Base-by-base conservation (phyloP, 2,797 vertebrate species). In the Taeniopygia guttata region DNA sequence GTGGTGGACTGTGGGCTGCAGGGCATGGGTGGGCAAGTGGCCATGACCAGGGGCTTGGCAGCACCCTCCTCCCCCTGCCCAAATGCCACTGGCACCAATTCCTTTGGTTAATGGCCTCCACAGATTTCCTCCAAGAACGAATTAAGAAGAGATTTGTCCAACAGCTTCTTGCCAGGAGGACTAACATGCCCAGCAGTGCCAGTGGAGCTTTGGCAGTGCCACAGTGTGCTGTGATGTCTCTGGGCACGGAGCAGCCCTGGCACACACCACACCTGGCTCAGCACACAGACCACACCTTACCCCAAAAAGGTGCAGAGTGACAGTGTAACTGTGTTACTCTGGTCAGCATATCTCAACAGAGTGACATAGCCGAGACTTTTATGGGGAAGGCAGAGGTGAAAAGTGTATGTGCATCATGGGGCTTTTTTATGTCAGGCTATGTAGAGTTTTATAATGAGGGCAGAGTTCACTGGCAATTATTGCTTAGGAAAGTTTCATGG, bases 401-500 rank as follows among this genome's bases (percentile, higher is more conserved):
- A 94, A 96, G 87, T 86, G 60, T 70, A 85, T 59, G 62, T 88
- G 85, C 38, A 63, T 76, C 92, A 88, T 3, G 43, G 80, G 83
- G 73, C 45, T 75, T 90, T 93, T 95, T 93, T 68, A 91, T 73
- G 83, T 87, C 91, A 66, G 76, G 56, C 87, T 84, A 84, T 80
- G 94, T 42, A 80, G 87, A 90, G 56, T 94, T 97, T 95, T 96
- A 95, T 97, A 97, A 97, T 93, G 90, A 97, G 95, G 94, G 88
- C 94, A 95, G 96, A 95, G 96, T 95, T 94, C 90, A 13, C 73
- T 77, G 54, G 87, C 48, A 93, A 94, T 97, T 97, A 96, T 90
- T 97, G 93, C 93, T 51, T 40, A 68, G 90, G 63, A 96, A 94
- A 95, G 85, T 94, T 96, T 87, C 80, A 23, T 15, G 63, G 89